Base-by-base conservation (phyloP, 2,888 invertebrate species). In the Gastrophysa polygoni region DNA sequence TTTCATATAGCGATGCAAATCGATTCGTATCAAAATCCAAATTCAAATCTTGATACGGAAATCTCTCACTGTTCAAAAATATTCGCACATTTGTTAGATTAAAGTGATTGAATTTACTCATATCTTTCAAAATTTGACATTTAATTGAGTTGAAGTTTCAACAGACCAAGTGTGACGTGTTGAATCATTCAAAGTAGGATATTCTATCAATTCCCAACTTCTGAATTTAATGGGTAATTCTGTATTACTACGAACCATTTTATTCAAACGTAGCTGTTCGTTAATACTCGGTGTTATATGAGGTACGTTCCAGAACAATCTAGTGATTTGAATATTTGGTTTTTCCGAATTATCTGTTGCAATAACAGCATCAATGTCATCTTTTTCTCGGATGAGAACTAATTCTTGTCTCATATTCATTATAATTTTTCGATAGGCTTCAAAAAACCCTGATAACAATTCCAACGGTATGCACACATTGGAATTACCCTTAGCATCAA, bases 351-450 rank as follows among this genome's bases (percentile, higher is more conserved):
- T 51, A 52, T 61, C 57, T 14, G 16, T 18, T 24, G 16, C 46
- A 54, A 54, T 28, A 16, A 65, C 28, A 18, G 62, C 58, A 62
- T 68, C 63, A 17, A 38, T 44, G 47, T 69, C 69, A 20, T 58
- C 34, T 48, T 24, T 54, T 18, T 49, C 57, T 17, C 61, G 50
- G 43, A 68, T 63, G 20, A 67, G 32, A 11, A 67, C 63, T 21
- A 68, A 52, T 57, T 64, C 69, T 43, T 69, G 70, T 50, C 34
- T 50, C 34, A 67, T 43, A 50, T 66, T 65, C 4, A 67, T 20
- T 16, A 70, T 63, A 38, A 64, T 49, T 59, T 65, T 69, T 20
- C 52, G 29, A 49, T 61, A 64, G 54, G 59, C 63, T 56, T 66
- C 59, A 47, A 60, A 59, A 29, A 63, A 63, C 21, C 62, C 59